A percentile compares a stretch with the other conserved stretches of the same genome.
These are phyloP conservation scores for Trematomus loennbergii DNA, from an alignment of 2,113 vertebrate genomes.

Conservation along the genomic window DNA sequence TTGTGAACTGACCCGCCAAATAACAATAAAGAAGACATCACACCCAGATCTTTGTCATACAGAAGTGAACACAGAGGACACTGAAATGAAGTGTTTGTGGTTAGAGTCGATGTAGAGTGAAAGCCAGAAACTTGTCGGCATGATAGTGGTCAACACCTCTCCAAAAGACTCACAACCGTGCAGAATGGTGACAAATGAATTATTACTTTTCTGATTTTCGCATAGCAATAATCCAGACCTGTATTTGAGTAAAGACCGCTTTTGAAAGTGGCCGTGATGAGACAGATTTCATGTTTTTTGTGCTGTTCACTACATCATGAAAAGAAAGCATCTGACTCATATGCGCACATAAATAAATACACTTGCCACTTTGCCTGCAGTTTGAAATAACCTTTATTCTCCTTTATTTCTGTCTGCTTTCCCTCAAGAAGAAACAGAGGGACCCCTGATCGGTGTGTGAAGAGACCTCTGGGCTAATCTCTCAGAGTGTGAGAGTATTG, in stretches of 20 bases:
- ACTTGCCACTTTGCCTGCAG: background rate
- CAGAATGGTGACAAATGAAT: background rate
- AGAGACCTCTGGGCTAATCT: conserved; percentile 59
- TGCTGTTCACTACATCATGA: background rate
- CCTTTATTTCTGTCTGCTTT: conserved; percentile 2
- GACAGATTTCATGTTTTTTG: background rate
- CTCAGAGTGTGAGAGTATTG: conserved; percentile 24
- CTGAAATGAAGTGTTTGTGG: background rate
- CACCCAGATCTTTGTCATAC: background rate
- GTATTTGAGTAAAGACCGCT: background rate
- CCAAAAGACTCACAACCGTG: too few relatives aligned
- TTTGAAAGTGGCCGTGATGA: background rate
- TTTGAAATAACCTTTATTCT: background rate
- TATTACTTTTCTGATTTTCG: background rate
- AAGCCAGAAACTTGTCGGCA: background rate
- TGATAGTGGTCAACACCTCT: too few relatives aligned
- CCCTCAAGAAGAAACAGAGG: conserved; percentile 23
- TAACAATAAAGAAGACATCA: background rate
- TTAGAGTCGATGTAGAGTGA: background rate
- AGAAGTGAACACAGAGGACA: background rate
- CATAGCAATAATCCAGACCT: background rate
- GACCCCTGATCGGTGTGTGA: conserved; percentile 50
- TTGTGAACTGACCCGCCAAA: background rate
- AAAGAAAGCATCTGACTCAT: background rate
- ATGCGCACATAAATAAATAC: background rate